Percentiles rank a stretch among this genome's conserved stretches.
Evolutionary conservation across 2,113 vertebrate genomes (phyloP).

Genomic region (Nasalis larvatus): DNA sequence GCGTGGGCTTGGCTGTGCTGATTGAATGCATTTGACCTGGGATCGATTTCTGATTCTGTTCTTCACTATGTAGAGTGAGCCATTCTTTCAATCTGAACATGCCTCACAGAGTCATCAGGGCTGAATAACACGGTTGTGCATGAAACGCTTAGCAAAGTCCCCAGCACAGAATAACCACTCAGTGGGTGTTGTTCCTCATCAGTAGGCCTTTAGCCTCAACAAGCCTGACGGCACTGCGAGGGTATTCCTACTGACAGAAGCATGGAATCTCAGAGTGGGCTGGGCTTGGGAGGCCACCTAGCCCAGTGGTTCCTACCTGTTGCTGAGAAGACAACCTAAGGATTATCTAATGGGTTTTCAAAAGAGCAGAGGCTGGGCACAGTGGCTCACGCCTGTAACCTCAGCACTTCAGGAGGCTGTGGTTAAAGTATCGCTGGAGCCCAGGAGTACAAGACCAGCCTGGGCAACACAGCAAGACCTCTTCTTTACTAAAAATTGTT

Average conservation of each 20-base stretch:
- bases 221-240: fast-evolving
- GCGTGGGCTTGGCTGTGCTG: fast-evolving
- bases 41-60: neutral
- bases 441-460: no score
- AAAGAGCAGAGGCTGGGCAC: neutral
- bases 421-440: no score
- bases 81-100: neutral
- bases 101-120: neutral
- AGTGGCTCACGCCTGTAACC: no score
- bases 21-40: neutral
- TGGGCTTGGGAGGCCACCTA: neutral
- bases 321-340: neutral
- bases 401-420: no score
- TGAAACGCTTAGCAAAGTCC: neutral
- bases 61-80: fast-evolving
- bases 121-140: fast-evolving
- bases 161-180: fast-evolving
- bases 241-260: neutral
- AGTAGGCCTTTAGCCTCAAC: neutral
- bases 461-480: no score
- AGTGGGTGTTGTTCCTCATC: fast-evolving
- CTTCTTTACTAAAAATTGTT: no score
- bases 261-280: fast-evolving
- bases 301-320: neutral
- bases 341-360: neutral